Conservation (phyloP, 2,113 vertebrate species). For the Coracopsis vasa region DNA sequence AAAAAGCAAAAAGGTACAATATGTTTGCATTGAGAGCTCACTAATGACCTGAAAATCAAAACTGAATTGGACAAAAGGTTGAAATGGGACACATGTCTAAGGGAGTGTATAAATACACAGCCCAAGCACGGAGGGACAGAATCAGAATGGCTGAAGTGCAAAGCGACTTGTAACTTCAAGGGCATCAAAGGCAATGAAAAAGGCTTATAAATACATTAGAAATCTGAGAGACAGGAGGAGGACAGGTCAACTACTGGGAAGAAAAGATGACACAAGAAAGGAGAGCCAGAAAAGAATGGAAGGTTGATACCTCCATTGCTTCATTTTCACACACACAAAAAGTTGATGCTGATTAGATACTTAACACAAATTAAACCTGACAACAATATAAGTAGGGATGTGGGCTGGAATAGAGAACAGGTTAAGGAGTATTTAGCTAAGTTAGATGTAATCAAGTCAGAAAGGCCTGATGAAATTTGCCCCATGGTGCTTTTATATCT, state of each 20-base stretch:
- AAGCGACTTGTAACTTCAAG: neutral
- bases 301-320: neutral
- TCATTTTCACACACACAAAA: neutral
- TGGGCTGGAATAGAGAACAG: neutral
- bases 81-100: neutral
- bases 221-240: neutral
- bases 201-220: neutral
- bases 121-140: neutral
- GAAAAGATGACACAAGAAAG: neutral
- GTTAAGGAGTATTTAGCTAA: slow-evolving; percentile 30
- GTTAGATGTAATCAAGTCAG: slow-evolving; percentile 14
- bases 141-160: neutral
- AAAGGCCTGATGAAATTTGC: slow-evolving; percentile 21
- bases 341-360: neutral
- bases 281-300: neutral
- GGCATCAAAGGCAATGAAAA: slow-evolving; percentile 18
- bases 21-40: slow-evolving; percentile 43
- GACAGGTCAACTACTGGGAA: neutral
- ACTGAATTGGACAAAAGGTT: slow-evolving; percentile 9
- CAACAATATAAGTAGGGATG: slow-evolving; percentile 3
- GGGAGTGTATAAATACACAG: slow-evolving; percentile 16
- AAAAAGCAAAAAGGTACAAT: neutral
- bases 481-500: neutral
- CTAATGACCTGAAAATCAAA: slow-evolving; percentile 55
- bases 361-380: slow-evolving; percentile 17